These are phyloP conservation scores for Spizaetus ornatus DNA, from an alignment of 2,113 vertebrate species.

Conservation along the genomic window DNA sequence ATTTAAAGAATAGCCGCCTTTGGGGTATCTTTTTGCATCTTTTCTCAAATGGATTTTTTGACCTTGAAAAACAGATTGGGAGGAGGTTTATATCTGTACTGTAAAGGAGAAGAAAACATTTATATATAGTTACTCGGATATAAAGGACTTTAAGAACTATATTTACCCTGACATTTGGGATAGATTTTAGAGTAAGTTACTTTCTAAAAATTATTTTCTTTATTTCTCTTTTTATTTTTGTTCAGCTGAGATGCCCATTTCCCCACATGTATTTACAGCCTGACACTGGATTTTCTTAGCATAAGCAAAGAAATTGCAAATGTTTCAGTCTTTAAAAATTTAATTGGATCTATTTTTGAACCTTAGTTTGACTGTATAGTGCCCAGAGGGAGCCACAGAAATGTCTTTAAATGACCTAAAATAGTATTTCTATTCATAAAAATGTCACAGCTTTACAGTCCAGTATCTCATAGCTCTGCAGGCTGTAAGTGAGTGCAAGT, in stretches of 20 bases:
- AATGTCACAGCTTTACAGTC: slow-evolving; percentile 5
- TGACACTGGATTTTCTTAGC: background rate
- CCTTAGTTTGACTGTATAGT: background rate
- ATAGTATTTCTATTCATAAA: slow-evolving; percentile 49
- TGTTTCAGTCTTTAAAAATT: background rate
- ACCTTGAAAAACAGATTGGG: background rate
- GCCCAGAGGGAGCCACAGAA: slow-evolving; percentile 2
- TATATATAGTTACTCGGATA: background rate
- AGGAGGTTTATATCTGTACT: background rate
- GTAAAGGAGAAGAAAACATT: background rate
- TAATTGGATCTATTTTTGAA: slow-evolving; percentile 1
- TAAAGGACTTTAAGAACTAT: background rate
- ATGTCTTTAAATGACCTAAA: slow-evolving; percentile 8
- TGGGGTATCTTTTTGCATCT: background rate
- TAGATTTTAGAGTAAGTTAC: background rate
- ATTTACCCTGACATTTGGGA: background rate
- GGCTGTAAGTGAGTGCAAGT: background rate
- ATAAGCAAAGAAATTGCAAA: background rate
- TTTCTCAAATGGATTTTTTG: background rate
- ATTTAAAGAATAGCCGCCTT: background rate
- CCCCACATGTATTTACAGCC: background rate
- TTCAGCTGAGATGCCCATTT: background rate
- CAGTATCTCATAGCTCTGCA: background rate
- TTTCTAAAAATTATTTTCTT: background rate
- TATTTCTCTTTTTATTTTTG: background rate